Percentiles rank a stretch among this genome's conserved stretches.
These are phyloP conservation scores for Nemoura dubitans DNA, from an alignment of 2,888 invertebrate genomes.

Conservation along the genomic window DNA sequence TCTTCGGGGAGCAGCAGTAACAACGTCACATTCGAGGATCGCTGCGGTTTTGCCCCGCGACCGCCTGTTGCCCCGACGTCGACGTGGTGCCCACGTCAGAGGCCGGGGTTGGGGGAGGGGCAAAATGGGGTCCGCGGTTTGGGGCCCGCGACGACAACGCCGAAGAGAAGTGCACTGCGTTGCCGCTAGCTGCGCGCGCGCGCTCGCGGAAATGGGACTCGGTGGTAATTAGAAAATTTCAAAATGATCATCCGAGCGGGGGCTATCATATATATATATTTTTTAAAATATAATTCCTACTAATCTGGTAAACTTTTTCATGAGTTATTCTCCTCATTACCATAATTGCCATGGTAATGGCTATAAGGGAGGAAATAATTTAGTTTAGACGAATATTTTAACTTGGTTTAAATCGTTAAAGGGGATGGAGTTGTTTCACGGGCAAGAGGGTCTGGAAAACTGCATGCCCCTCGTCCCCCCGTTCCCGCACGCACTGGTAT, in stretches of 20 bases:
- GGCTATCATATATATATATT: background rate
- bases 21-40: background rate
- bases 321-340: conserved; percentile 37
- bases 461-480: background rate
- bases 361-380: conserved; percentile 42
- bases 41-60: conserved; percentile 18
- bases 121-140: conserved; percentile 1
- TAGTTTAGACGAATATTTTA: conserved; percentile 36
- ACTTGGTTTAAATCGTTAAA: conserved; percentile 29
- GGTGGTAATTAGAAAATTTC: background rate
- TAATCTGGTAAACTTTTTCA: conserved; percentile 40
- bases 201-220: conserved; percentile 20
- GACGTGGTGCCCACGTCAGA: background rate
- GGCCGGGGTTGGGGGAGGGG: background rate
- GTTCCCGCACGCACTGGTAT: conserved; percentile 9
- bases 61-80: conserved; percentile 33
- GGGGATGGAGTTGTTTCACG: background rate
- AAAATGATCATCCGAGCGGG: conserved; percentile 21
- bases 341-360: conserved; percentile 41
- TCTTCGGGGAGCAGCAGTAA: conserved; percentile 19
- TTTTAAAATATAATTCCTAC: conserved; percentile 36
- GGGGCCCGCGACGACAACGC: background rate
- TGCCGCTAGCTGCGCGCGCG: background rate
- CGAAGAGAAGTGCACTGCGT: background rate
- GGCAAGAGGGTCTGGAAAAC: background rate